phyloP scores from a whole-genome alignment of 1,140 invertebrate species.

The Magallana gigas region DNA sequence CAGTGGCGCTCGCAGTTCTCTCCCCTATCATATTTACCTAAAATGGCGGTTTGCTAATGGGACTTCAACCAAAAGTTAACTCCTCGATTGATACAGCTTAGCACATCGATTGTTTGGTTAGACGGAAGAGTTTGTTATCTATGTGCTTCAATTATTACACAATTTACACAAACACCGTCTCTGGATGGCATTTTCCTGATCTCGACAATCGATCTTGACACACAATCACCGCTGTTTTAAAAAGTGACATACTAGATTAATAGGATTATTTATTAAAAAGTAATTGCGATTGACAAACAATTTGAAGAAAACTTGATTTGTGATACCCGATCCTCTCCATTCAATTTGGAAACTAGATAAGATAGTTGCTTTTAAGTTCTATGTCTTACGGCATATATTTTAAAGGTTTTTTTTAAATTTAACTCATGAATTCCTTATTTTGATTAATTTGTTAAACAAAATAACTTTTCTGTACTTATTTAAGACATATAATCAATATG shows the following conservation, averaged over 20 bases:
- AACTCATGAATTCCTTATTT: no score
- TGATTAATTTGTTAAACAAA: no score
- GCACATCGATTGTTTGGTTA: conserved; percentile 16
- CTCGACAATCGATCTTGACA: conserved; percentile 27
- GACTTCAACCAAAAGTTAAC: conserved; percentile 20
- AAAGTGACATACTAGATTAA: conserved; percentile 24
- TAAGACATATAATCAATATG: no score
- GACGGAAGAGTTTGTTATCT: conserved; percentile 19
- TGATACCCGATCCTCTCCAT: not conserved
- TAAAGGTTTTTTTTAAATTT: no score
- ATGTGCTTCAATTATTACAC: conserved; percentile 32
- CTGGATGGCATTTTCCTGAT: conserved; percentile 11
- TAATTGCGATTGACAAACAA: conserved; percentile 32
- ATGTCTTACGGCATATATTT: no score
- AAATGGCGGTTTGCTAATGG: conserved; percentile 12
- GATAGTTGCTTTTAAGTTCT: no score
- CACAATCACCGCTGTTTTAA: not conserved
- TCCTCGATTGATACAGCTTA: conserved; percentile 31
- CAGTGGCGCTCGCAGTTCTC: not conserved
- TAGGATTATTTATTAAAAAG: not conserved
- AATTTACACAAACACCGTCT: conserved; percentile 4
- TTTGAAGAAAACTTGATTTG: not conserved
- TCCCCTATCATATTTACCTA: conserved; percentile 25
- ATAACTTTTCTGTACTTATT: no score
- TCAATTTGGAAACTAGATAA: not conserved